Evolutionary conservation across 2,113 vertebrate genomes (phyloP).

Genomic region (Puntigrus tetrazona): DNA sequence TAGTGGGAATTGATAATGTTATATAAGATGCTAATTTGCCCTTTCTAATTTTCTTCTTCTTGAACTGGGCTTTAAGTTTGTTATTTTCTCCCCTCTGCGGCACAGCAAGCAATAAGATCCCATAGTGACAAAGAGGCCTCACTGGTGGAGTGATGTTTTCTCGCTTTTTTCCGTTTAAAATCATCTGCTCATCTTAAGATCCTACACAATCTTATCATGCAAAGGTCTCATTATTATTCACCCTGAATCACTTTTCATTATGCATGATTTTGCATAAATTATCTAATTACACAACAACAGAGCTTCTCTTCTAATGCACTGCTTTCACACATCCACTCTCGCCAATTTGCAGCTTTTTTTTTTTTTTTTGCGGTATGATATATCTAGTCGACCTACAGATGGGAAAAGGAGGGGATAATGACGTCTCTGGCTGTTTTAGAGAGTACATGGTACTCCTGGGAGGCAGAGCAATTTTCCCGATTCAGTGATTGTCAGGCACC

Average conservation of each 20-base stretch:
- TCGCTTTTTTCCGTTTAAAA: neutral
- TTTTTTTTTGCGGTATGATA: conserved; percentile 24
- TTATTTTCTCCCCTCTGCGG: neutral
- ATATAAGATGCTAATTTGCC: conserved; percentile 51
- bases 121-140: neutral
- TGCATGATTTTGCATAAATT: conserved; percentile 53
- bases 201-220: conserved; percentile 28
- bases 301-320: conserved; percentile 25
- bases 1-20: conserved; percentile 53
- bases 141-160: neutral
- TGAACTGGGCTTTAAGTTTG: conserved; percentile 9
- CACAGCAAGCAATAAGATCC: neutral
- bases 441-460: conserved; percentile 48
- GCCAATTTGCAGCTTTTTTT: conserved; percentile 40
- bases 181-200: conserved; percentile 7
- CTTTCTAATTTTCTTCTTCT: conserved; percentile 38
- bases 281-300: conserved; percentile 47
- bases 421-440: conserved; percentile 50
- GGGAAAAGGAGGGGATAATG: conserved; percentile 48
- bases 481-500: conserved; percentile 50
- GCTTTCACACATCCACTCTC: conserved; percentile 26
- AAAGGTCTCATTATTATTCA: conserved; percentile 38
- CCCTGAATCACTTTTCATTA: conserved; percentile 43
- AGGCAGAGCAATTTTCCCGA: conserved; percentile 52
- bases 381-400: conserved; percentile 47